Evolutionary conservation across 2,797 vertebrate genomes (phyloP), one percentile per base, ranked within the genome.

Genomic region (Oreonectes daqikongensis): DNA sequence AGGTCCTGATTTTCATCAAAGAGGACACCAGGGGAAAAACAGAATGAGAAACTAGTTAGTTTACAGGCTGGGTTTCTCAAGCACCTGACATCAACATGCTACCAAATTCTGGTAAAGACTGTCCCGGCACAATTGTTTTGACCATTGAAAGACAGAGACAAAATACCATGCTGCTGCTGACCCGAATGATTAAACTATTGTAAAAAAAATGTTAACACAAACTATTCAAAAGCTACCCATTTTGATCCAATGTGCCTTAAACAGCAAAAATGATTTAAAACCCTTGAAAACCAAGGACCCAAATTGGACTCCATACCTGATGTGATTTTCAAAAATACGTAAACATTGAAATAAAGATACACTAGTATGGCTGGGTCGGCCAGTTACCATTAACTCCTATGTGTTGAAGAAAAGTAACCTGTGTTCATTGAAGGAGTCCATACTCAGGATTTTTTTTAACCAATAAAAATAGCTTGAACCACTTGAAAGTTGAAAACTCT

Each of bases 1-100:
- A 20, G 92, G 92, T 90, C 92, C 91, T 86, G 92, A 89, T 7
- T 91, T 83, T 79, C 79, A 69, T 26, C 55, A 53, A 69, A 30
- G 15, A 57, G 26, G 48, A 72, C 28, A 78, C 40, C 35, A 40
- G 87, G 88, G 91, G 89, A 87, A 67, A 82, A 64, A 71, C 64
- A 81, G 57, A 79, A 24, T 76, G 15, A 82, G 53, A 74, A 32
- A 44, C 24, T 81, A 70, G 61, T 85, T 77, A 86, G 77, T 80
- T 38, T 75, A 48, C 60, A 78, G 32, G 35, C 32, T 5, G 20
- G 2, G 57, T 28, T 67, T 69, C 30, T 66, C 8, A 61, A 59
- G 18, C 64, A 69, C 78, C 76, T 80, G 63, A 80, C 50, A 84
- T 63, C 17, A 75, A 48, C 26, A 42, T 65, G 50, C 69, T 69